phyloP scores from a whole-genome alignment of 2,113 vertebrate genomes.

The Psilopogon haemacephalus region DNA sequence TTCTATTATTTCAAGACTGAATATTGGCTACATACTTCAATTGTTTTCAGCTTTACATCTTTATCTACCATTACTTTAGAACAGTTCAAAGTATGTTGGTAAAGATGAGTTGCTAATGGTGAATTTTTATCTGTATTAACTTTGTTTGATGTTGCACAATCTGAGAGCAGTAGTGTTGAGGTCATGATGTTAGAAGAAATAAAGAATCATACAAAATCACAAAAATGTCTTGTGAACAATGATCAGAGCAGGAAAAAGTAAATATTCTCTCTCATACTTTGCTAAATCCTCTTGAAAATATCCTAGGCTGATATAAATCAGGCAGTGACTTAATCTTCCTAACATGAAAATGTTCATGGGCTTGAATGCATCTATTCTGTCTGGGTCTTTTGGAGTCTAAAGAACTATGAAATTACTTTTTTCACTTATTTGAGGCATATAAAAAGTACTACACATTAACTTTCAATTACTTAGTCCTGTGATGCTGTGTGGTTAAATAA shows the following conservation, averaged over 20 bases:
- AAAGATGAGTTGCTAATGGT: neutral
- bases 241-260: neutral
- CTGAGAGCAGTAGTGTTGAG: accelerated
- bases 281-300: neutral
- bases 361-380: neutral
- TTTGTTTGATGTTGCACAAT: neutral
- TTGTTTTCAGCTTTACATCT: neutral
- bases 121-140: neutral
- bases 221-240: neutral
- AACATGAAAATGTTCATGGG: neutral
- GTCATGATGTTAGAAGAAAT: neutral
- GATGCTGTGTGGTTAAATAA: neutral
- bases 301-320: neutral
- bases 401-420: neutral
- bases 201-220: neutral
- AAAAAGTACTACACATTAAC: neutral
- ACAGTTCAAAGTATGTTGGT: neutral
- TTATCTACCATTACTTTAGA: neutral
- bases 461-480: neutral
- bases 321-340: neutral
- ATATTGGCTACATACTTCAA: accelerated
- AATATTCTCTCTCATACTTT: neutral
- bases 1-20: neutral
- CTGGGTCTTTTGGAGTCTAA: neutral
- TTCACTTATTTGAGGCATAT: neutral